Base-by-base conservation (phyloP, 1,140 invertebrate species). In the Andricus grossulariae region DNA sequence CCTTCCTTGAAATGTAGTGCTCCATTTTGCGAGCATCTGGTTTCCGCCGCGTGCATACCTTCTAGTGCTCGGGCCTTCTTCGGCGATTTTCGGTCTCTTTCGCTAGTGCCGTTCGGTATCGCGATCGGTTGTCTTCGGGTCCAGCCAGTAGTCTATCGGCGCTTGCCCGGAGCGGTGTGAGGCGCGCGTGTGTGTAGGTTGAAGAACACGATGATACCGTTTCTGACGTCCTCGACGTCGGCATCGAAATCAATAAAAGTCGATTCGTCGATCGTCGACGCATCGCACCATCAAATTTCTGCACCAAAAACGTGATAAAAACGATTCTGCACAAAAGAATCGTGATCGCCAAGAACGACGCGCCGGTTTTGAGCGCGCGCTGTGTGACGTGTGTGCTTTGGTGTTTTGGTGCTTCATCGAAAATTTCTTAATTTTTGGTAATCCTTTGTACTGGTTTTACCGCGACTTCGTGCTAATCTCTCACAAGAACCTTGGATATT, bases 21-120 rank as follows among this genome's bases (percentile, higher is more conserved):
- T 32, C 25, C 25, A 32, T 32, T 32, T 32, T 32, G 25, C 25
- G 5, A 32, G 25, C 25, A 32, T 32, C 4, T 32, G 25, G 25
- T 32, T 32, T 32, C 25, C 25, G 25, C 25, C 25, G 25, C 85
- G 83, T 78, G 83, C 89, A 90, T 90, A 90, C 89, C 89, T 85
- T 82, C 81, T 75, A n/a, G 21, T 66, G 11, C 25, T 72, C 76
- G 75, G 60, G 76, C 5, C 70, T 21, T 52, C 25, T 10, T 82
- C 84, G 86, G 32, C 57, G 57, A 45, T 73, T 45, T 39, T 55
- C 81, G 79, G 66, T 19, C 0, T 3, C 16, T 50, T 55, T 52
- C 72, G 55, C 25, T 55, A n/a, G 45, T 76, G 60, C 13, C 11
- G 54, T 72, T 66, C 75, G 73, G 82, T 81, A 71, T 21, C 50